Percentiles rank a stretch among this genome's conserved stretches.
These are phyloP conservation scores for Cheilosia variabilis DNA, from an alignment of 2,888 invertebrate species.

Conservation along the genomic window DNA sequence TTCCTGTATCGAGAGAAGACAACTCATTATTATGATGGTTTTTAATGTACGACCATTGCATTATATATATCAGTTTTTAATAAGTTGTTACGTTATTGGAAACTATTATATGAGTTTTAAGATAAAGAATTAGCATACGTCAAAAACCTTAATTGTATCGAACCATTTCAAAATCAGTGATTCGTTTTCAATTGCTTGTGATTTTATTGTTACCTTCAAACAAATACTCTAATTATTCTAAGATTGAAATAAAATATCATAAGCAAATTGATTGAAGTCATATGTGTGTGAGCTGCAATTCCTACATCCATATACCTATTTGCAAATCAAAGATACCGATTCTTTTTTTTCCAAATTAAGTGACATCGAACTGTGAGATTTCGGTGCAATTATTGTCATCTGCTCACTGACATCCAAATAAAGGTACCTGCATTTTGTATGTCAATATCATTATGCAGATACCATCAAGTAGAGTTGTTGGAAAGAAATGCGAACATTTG, in stretches of 20 bases:
- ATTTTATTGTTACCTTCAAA: conserved; percentile 69
- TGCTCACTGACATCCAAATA: too few relatives aligned
- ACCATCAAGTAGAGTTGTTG: too few relatives aligned
- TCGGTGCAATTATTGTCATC: too few relatives aligned
- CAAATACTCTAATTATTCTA: conserved; percentile 63
- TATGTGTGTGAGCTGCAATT: too few relatives aligned
- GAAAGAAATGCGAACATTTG: too few relatives aligned
- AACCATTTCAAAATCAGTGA: conserved; percentile 14
- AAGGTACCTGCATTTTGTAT: too few relatives aligned
- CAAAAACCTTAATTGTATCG: conserved; percentile 32
- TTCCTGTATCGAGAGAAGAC: background rate
- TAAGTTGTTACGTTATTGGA: background rate
- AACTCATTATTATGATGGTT: background rate
- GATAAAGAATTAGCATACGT: conserved; percentile 30
- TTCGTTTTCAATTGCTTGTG: conserved; percentile 51
- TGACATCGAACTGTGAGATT: background rate
- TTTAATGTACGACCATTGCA: background rate
- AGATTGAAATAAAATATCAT: conserved; percentile 56
- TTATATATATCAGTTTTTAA: conserved; percentile 8
- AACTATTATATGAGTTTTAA: conserved; percentile 5
- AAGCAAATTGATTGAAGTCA: conserved; percentile 4
- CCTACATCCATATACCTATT: too few relatives aligned
- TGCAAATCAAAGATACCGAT: too few relatives aligned
- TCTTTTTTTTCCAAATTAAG: too few relatives aligned
- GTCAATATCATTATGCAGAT: too few relatives aligned